Percentiles rank a stretch among this genome's conserved stretches.
These are phyloP conservation scores for Coturnix japonica DNA, from an alignment of 2,113 vertebrate species.

Conservation along the genomic window DNA sequence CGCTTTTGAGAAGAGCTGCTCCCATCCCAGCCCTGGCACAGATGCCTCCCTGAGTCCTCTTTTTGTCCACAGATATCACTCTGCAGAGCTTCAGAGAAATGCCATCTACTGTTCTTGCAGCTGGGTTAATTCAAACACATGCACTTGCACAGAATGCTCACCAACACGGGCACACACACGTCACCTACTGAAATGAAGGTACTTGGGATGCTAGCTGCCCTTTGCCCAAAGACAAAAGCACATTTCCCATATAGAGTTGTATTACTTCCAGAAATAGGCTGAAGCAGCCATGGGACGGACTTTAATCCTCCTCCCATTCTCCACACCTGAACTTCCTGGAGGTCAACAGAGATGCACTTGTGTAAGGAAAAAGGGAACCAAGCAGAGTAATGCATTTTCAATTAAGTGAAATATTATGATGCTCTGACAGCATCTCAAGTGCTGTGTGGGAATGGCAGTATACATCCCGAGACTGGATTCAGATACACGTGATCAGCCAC, in stretches of 20 bases:
- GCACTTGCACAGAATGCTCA: background rate
- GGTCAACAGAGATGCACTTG: background rate
- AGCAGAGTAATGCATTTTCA: background rate
- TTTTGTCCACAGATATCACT: background rate
- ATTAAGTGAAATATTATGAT: background rate
- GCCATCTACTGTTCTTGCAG: background rate
- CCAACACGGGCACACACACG: rapidly evolving
- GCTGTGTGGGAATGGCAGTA: background rate
- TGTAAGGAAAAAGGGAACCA: background rate
- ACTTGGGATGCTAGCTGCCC: background rate
- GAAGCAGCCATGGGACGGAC: background rate
- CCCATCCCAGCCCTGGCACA: background rate
- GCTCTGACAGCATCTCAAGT: background rate
- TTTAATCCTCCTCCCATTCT: background rate
- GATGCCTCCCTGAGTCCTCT: background rate
- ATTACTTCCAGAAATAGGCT: background rate
- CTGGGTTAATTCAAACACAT: background rate
- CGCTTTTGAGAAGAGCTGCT: background rate
- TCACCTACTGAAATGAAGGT: background rate
- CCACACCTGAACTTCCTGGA: background rate
- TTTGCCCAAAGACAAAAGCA: background rate
- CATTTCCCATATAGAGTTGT: background rate
- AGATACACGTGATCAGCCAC: background rate
- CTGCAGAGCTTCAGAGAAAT: background rate
- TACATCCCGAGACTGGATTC: background rate